These are phyloP conservation scores for Orius laevigatus DNA, from an alignment of 1,140 invertebrate species.

Conservation along the genomic window DNA sequence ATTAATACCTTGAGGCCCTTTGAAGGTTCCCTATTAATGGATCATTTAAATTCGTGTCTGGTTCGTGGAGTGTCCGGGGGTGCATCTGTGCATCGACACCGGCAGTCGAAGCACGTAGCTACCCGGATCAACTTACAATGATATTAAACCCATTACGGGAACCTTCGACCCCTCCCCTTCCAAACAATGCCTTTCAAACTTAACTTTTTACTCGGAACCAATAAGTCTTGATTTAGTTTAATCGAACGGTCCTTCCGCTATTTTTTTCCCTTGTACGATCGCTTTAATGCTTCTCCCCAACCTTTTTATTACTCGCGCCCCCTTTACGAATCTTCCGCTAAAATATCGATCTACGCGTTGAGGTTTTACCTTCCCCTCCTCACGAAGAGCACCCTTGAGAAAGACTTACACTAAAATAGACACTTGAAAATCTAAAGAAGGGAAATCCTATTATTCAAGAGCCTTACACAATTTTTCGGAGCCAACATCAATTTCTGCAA, in stretches of 20 bases:
- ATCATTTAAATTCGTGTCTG: conserved; percentile 10
- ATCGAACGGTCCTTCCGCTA: not conserved
- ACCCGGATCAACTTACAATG: conserved; percentile 10
- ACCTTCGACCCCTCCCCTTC: not conserved
- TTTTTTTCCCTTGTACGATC: conserved; percentile 9
- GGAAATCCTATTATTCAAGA: no score
- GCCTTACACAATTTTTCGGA: no score
- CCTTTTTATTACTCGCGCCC: not conserved
- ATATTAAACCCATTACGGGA: conserved; percentile 11
- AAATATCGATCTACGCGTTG: no score
- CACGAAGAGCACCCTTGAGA: no score
- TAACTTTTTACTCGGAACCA: conserved; percentile 7
- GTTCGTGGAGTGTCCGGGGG: not conserved
- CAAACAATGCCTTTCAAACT: conserved; percentile 11
- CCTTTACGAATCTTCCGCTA: not conserved
- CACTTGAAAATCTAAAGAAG: no score
- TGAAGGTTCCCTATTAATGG: conserved; percentile 1
- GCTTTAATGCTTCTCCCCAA: conserved; percentile 4
- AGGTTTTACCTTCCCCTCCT: no score
- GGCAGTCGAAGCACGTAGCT: conserved; percentile 3
- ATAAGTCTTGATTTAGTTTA: conserved; percentile 12
- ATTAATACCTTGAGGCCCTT: conserved; percentile 9
- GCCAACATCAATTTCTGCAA: no score
- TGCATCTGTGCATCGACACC: not conserved
- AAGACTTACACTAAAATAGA: no score